Percentiles rank a stretch among this genome's conserved stretches.
Conservation (phyloP, 2,888 invertebrate genomes). For the Koerneria pararmatus region DNA sequence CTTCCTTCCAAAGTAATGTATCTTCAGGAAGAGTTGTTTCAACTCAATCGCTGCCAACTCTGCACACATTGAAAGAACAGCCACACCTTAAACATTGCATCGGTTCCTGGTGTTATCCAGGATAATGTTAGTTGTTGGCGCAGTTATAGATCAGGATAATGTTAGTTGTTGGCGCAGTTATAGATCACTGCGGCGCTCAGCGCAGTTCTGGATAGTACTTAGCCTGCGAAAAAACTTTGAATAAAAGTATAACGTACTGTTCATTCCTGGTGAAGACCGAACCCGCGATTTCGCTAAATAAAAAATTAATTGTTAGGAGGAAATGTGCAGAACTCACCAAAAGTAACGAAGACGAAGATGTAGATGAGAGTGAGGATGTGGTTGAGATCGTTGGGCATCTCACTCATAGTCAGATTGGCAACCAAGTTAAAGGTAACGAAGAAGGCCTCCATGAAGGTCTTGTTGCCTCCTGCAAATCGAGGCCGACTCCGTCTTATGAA, state of each 20-base stretch:
- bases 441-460: slow-evolving; percentile 56
- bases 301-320: too few relatives aligned
- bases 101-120: too few relatives aligned
- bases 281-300: too few relatives aligned
- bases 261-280: too few relatives aligned
- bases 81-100: slow-evolving; percentile 40
- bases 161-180: too few relatives aligned
- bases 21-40: slow-evolving; percentile 56
- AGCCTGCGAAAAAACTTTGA: too few relatives aligned
- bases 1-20: slow-evolving; percentile 53
- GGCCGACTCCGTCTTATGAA: too few relatives aligned
- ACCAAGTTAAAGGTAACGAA: slow-evolving; percentile 59
- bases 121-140: too few relatives aligned
- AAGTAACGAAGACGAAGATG: slow-evolving; percentile 58
- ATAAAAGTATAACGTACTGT: too few relatives aligned
- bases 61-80: slow-evolving; percentile 59
- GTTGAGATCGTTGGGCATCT: slow-evolving; percentile 55
- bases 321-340: slow-evolving; percentile 35
- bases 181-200: too few relatives aligned
- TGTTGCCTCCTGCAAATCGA: slow-evolving; percentile 40
- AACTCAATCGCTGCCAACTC: slow-evolving; percentile 57
- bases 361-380: slow-evolving; percentile 54
- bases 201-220: too few relatives aligned
- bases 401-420: slow-evolving; percentile 59
- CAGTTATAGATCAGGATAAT: too few relatives aligned